Evolutionary conservation across 2,888 invertebrate genomes (phyloP).

Genomic region (Nomada ruficornis): DNA sequence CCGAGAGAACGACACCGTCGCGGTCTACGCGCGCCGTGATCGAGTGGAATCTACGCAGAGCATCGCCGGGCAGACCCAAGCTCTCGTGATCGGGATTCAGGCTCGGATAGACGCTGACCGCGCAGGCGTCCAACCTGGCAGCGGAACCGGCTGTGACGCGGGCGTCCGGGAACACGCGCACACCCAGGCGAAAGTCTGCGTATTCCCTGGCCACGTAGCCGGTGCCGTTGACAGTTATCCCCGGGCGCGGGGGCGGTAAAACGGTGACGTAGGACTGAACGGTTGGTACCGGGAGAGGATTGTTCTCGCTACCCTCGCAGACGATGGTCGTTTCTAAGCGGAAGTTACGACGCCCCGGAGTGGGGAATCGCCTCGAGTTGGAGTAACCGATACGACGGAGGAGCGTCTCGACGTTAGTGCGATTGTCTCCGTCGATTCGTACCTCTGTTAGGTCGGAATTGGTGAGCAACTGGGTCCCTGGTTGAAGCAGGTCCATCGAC

Average conservation of each 20-base stretch:
- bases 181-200: constrained; percentile 93
- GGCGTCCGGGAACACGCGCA: constrained; percentile 94
- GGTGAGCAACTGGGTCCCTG: constrained; percentile 91
- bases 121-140: constrained; percentile 94
- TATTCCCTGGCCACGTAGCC: constrained; percentile 93
- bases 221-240: constrained; percentile 92
- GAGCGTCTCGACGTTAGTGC: constrained; percentile 94
- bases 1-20: constrained; percentile 93
- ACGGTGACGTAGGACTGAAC: constrained; percentile 95
- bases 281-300: constrained; percentile 90
- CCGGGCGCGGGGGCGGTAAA: constrained; percentile 93
- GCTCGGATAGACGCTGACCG: constrained; percentile 96
- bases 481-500: constrained; percentile 90
- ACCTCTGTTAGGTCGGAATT: constrained; percentile 94
- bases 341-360: constrained; percentile 96
- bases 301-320: constrained; percentile 90
- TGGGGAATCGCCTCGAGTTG: constrained; percentile 95
- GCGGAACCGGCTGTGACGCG: constrained; percentile 88
- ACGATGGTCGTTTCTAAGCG: constrained; percentile 92
- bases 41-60: constrained; percentile 88
- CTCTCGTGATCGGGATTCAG: constrained; percentile 98
- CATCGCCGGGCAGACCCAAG: constrained; percentile 90
- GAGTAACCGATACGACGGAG: constrained; percentile 95
- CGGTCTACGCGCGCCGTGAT: constrained; percentile 95
- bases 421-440: constrained; percentile 95